phyloP scores from a whole-genome alignment of 1,140 invertebrate species.

The Leguminivora glycinivorella region DNA sequence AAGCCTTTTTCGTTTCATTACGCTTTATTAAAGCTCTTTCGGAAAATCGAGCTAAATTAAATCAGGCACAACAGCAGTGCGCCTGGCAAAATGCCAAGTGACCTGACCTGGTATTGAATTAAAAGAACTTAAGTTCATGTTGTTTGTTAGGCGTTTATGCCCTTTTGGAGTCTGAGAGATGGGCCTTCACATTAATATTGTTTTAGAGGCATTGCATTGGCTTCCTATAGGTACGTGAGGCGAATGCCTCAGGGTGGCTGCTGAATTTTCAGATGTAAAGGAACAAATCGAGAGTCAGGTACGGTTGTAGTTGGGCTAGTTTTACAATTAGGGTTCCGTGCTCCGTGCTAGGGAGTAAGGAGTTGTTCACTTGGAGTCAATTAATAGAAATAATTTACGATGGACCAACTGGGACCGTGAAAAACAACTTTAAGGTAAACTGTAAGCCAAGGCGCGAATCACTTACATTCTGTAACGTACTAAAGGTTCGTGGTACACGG shows the following conservation, averaged over 20 bases:
- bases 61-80: slow-evolving; percentile 24
- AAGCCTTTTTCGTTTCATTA: slow-evolving; percentile 25
- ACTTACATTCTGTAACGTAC: too few relatives aligned
- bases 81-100: slow-evolving; percentile 9
- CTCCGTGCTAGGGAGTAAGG: too few relatives aligned
- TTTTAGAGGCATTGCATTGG: slow-evolving; percentile 18
- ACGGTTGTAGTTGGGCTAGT: neutral
- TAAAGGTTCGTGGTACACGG: too few relatives aligned
- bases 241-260: neutral
- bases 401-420: too few relatives aligned
- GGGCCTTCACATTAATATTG: slow-evolving; percentile 25
- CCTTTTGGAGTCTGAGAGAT: neutral
- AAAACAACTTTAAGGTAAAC: too few relatives aligned
- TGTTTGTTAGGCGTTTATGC: neutral
- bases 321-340: too few relatives aligned
- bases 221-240: slow-evolving; percentile 22
- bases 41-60: slow-evolving; percentile 28
- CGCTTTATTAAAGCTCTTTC: slow-evolving; percentile 22
- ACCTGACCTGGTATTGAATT: neutral
- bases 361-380: too few relatives aligned
- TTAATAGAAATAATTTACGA: too few relatives aligned
- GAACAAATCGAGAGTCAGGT: neutral
- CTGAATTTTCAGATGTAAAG: slow-evolving; percentile 11
- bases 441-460: too few relatives aligned
- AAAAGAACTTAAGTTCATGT: neutral